Percentiles rank a stretch among this genome's conserved stretches.
These are phyloP conservation scores for Acanthornis magna DNA, from an alignment of 2,797 vertebrate species.

Conservation along the genomic window DNA sequence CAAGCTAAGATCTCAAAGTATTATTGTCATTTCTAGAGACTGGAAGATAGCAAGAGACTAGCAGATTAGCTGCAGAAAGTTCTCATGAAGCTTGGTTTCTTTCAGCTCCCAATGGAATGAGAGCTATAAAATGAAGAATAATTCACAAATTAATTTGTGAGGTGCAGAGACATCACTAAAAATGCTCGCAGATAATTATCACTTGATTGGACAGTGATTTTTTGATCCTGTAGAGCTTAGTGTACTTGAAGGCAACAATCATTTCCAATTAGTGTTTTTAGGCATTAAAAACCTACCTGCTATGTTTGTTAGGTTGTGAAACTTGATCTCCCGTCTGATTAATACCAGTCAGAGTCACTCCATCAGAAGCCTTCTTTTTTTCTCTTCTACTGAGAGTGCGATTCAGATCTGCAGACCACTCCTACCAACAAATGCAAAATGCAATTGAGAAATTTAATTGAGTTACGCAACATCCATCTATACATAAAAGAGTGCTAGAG, in stretches of 20 bases:
- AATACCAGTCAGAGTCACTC: constrained; percentile 91
- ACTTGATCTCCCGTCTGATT: constrained; percentile 86
- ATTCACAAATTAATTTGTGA: neutral
- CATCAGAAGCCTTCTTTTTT: constrained; percentile 90
- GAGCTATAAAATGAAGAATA: neutral
- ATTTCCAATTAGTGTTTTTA: neutral
- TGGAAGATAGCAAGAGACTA: neutral
- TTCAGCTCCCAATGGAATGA: neutral
- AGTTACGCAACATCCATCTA: neutral
- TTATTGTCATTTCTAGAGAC: neutral
- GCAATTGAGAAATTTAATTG: neutral
- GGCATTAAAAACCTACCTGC: constrained; percentile 76
- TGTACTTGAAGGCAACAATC: neutral
- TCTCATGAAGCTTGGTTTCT: neutral
- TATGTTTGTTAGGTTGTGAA: constrained; percentile 77
- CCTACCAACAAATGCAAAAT: constrained; percentile 69
- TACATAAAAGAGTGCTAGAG: neutral
- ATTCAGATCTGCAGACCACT: constrained; percentile 94
- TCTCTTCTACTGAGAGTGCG: constrained; percentile 91
- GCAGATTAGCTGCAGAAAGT: neutral
- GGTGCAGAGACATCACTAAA: neutral
- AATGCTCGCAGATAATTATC: neutral
- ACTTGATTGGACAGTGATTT: neutral
- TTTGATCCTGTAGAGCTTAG: neutral
- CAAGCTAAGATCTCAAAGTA: neutral